phyloP scores from a whole-genome alignment of 2,797 vertebrate genomes.

The Synanceia verrucosa region DNA sequence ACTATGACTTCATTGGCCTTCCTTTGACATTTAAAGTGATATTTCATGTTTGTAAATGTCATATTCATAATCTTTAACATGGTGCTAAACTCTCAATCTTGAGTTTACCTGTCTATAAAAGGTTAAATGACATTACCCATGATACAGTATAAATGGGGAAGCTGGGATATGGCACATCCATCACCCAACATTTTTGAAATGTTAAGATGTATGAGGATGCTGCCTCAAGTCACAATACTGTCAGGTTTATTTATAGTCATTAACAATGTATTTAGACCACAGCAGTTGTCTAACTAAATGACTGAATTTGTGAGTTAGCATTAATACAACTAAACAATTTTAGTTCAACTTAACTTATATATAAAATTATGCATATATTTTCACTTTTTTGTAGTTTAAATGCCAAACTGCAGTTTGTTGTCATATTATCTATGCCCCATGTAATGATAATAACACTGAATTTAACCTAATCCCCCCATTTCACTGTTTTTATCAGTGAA shows the following conservation, averaged over 20 bases:
- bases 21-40: conserved; percentile 23
- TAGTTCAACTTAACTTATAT: background rate
- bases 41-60: conserved; percentile 20
- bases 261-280: background rate
- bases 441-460: too few species aligned
- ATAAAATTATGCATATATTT: background rate
- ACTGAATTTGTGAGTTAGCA: background rate
- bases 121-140: background rate
- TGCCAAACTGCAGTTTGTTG: background rate
- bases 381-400: background rate
- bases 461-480: background rate
- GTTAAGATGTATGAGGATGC: background rate
- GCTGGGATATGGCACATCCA: background rate
- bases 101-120: background rate
- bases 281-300: background rate
- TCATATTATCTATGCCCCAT: too few species aligned
- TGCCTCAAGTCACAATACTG: background rate
- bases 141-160: background rate
- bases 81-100: background rate
- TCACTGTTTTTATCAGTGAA: background rate
- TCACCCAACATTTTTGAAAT: background rate
- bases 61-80: conserved; percentile 7
- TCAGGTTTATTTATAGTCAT: background rate
- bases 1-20: conserved; percentile 36
- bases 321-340: background rate